Evolutionary conservation across 2,113 vertebrate genomes (phyloP), one percentile per base, ranked within the genome.

Genomic region (Serilophus lunatus): DNA sequence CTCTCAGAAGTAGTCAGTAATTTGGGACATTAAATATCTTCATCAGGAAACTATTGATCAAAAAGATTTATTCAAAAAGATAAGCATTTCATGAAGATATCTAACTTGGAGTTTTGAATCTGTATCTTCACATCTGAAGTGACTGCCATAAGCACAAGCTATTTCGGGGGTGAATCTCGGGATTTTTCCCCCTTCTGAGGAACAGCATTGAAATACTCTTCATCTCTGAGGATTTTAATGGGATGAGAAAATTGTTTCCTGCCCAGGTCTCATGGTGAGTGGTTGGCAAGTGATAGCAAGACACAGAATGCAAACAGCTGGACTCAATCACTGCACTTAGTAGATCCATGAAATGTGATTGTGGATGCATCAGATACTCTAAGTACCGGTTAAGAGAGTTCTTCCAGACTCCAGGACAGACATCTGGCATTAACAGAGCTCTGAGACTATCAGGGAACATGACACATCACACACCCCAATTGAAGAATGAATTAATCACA

Each of bases 191-290:
- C 36, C 8, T 82, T 72, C 36, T 69, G 28, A 17, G 26, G 24
- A 78, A 49, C 7, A 72, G 36, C 12, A 17, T 88, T 90, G 90
- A 88, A 88, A 92, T 70, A 57, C 3, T 51, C 9, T 38, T 82
- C 36, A 51, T 53, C 31, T 38, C 45, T 53, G n/a, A 68, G 61
- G 64, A 70, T 66, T 92, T 82, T 72, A 94, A 76, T 79, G 45
- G 75, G 57, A 85, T 90, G 70, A 78, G 88, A 88, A 95, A 90
- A 95, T 75, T 75, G 60, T 78, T 94, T 94, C 83, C 83, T 95
- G 60, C 69, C 49, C 51, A 59, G 40, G 13, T 86, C 12, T 92
- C 80, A 75, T 60, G 24, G 88, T 75, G 94, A 97, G 80, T 64
- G 59, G 47, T 72, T 96, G 82, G 90, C 90, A 94, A 95, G 81